Conservation (phyloP, 2,113 vertebrate species). For the Pseudonaja textilis region DNA sequence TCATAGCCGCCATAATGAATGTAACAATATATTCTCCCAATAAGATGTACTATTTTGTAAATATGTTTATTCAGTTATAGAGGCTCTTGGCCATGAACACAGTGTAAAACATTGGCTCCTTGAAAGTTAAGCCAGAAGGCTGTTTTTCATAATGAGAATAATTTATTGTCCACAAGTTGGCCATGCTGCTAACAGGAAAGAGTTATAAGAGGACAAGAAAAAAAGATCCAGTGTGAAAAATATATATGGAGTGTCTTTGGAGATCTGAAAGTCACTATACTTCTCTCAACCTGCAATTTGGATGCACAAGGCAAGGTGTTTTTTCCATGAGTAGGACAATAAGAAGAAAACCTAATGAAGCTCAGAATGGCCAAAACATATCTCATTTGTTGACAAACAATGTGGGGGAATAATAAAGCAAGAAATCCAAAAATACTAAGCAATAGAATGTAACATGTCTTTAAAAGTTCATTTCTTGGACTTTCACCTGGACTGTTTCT, state of each 20-base stretch:
- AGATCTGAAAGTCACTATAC: background rate
- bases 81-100: background rate
- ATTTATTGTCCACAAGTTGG: background rate
- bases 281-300: background rate
- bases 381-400: background rate
- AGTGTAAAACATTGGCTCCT: background rate
- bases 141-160: background rate
- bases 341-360: background rate
- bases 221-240: background rate
- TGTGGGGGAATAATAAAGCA: background rate
- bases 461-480: background rate
- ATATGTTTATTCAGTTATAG: background rate
- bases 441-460: background rate
- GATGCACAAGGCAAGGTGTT: background rate
- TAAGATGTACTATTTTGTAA: background rate
- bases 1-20: background rate
- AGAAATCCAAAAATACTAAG: background rate
- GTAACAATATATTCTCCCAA: background rate
- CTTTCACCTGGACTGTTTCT: background rate
- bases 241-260: background rate
- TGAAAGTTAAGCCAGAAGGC: background rate
- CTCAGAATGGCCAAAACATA: background rate
- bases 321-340: background rate
- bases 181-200: background rate
- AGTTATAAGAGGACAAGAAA: background rate